phyloP scores from a whole-genome alignment of 92 coral and sea anemone genomes.

The Palythoa grandiflora region DNA sequence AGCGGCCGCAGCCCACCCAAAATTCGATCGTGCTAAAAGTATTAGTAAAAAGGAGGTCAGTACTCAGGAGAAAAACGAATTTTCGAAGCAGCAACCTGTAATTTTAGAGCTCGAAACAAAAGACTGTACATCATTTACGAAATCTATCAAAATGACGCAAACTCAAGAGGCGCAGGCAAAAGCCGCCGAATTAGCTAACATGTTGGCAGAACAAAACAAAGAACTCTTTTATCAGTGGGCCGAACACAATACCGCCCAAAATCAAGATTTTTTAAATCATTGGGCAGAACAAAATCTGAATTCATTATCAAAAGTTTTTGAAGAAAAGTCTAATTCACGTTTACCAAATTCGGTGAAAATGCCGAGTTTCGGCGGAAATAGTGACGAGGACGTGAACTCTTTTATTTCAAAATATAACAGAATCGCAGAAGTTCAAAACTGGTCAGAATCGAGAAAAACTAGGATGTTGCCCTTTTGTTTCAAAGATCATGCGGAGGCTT shows the following conservation, averaged over 20 bases:
- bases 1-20: slow-evolving; percentile 34
- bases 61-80: slow-evolving; percentile 36
- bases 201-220: slow-evolving; percentile 10
- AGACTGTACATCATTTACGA: neutral
- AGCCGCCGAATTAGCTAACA: slow-evolving; percentile 9
- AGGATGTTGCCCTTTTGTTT: neutral
- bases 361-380: slow-evolving; percentile 27
- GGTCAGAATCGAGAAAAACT: slow-evolving; percentile 9
- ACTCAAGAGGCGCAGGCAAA: neutral
- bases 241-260: neutral
- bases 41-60: slow-evolving; percentile 17
- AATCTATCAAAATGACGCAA: neutral
- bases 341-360: slow-evolving; percentile 5
- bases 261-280: neutral
- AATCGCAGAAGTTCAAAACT: slow-evolving; percentile 21
- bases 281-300: slow-evolving; percentile 13
- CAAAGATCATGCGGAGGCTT: neutral
- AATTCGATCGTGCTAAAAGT: slow-evolving; percentile 26
- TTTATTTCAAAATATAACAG: slow-evolving; percentile 26
- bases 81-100: slow-evolving; percentile 28
- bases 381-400: slow-evolving; percentile 10
- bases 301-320: neutral
- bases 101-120: slow-evolving; percentile 19
- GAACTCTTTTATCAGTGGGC: slow-evolving; percentile 6
- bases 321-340: neutral